Evolutionary conservation across 1,140 invertebrate species (phyloP).

Genomic region (Drosophila pruinosa): DNA sequence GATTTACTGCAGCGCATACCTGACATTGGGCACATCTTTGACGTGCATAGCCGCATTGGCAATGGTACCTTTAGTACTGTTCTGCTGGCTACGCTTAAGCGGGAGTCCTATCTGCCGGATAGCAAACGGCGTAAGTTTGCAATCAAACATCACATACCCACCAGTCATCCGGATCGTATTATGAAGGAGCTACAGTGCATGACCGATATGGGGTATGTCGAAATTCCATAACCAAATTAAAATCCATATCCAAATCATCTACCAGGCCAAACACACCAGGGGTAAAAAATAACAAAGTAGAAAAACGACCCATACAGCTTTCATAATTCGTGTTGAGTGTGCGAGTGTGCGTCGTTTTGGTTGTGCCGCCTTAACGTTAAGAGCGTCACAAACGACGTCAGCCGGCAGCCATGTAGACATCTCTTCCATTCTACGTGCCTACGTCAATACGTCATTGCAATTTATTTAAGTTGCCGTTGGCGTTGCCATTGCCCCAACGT

Average conservation of each 20-base stretch:
- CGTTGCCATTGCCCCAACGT: conserved; percentile 46
- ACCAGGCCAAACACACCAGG: too few species aligned
- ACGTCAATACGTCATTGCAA: conserved; percentile 72
- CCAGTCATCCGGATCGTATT: conserved; percentile 90
- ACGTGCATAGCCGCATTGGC: conserved; percentile 88
- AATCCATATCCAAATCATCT: neutral
- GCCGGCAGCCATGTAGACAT: conserved; percentile 36
- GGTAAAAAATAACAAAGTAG: too few species aligned
- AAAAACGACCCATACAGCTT: neutral
- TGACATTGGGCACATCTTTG: conserved; percentile 86
- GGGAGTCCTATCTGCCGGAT: conserved; percentile 82
- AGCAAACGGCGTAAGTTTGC: conserved; percentile 87
- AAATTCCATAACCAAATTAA: neutral
- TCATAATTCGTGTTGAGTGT: conserved; percentile 11
- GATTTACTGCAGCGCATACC: conserved; percentile 85
- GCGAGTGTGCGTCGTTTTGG: too few species aligned
- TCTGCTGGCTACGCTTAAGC: conserved; percentile 88
- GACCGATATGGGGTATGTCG: conserved; percentile 88
- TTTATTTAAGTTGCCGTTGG: conserved; percentile 59
- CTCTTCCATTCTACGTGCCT: conserved; percentile 29
- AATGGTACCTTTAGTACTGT: conserved; percentile 93
- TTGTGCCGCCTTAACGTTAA: conserved; percentile 34
- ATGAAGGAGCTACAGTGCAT: conserved; percentile 91
- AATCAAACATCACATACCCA: conserved; percentile 92
- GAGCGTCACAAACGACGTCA: conserved; percentile 71